Base-by-base conservation (phyloP, 2,888 invertebrate species). In the Hemithea aestivaria region DNA sequence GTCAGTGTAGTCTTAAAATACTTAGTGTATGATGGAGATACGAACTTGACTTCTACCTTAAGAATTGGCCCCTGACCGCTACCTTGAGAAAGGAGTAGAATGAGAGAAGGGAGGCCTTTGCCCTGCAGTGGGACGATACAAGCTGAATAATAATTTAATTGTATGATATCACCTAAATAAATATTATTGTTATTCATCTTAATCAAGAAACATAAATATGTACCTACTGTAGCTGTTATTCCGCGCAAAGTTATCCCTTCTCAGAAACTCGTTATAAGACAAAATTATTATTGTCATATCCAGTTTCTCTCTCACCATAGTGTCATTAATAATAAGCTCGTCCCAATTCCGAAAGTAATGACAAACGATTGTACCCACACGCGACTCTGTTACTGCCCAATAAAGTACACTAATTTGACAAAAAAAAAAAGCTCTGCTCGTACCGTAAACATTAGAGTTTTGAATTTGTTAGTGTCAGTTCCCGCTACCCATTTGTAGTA, bases 351-450 rank as follows among this genome's bases (percentile, higher is more conserved):
- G 40, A 62, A 62, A 59, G 58, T 62, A 66, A 64, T 72, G 62
- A 66, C 60, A 67, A 66, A 70, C 56, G 62, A 65, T 61, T 61
- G 54, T 66, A 62, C 62, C 57, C 54, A 60, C 62, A 57, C 54
- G 55, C 53, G 33, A 62, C 48, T 59, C 59, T 48, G 55, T 53
- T 55, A 56, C 35, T 11, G 23, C 48, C 58, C 58, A 54, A 63
- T 64, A 63, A 55, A 59, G 54, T 54, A 58, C 58, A 64, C 61
- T 66, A 68, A 74, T 70, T 68, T 64, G 61, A 67, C 54, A 54
- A 66, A 66, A 68, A 68, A 47, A 56, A 65, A 41, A 51, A 39
- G 53, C 66, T 58, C 49, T 45, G 51, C 52, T 55, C 40, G 50
- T 49, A 4, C 5, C 16, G 63, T 52, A 53, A 62, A 37, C 58